A percentile compares a stretch with the other conserved stretches of the same genome.
Evolutionary conservation across 2,113 vertebrate species (phyloP).

Genomic region (Clarias magur): DNA sequence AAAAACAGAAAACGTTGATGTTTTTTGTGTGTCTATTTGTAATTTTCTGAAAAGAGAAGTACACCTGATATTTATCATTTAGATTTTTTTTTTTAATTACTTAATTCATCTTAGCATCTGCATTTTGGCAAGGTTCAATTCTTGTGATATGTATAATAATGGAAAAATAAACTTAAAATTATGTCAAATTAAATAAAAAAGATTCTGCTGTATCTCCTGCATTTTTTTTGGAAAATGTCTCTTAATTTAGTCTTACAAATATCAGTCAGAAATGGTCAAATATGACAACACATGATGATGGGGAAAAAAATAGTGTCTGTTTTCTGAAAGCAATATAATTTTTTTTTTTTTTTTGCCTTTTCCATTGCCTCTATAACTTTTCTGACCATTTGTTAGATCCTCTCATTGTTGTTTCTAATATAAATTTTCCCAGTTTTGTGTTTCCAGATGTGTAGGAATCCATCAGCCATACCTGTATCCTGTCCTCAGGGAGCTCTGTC

Average conservation of each 20-base stretch:
- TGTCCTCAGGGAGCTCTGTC: constrained; percentile 91
- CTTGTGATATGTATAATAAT: background rate
- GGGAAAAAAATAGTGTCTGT: background rate
- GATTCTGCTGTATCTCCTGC: background rate
- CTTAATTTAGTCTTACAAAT: background rate
- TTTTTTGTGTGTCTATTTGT: background rate
- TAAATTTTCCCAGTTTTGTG: background rate
- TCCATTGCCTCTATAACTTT: background rate
- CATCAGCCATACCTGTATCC: constrained; percentile 83
- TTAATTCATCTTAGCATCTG: background rate
- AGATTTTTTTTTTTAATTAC: background rate
- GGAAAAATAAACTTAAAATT: background rate
- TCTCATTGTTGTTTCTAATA: background rate
- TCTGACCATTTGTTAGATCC: background rate
- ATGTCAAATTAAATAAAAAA: background rate
- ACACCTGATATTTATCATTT: background rate
- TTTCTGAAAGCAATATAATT: background rate
- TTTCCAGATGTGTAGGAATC: background rate
- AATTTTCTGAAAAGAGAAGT: background rate
- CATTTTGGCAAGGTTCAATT: background rate
- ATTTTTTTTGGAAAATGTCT: background rate
- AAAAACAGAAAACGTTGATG: background rate
- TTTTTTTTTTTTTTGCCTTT: background rate
- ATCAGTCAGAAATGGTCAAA: background rate
- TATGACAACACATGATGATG: background rate